Evolutionary conservation across 2,888 invertebrate genomes (phyloP).

Genomic region (Xylocampa areola): DNA sequence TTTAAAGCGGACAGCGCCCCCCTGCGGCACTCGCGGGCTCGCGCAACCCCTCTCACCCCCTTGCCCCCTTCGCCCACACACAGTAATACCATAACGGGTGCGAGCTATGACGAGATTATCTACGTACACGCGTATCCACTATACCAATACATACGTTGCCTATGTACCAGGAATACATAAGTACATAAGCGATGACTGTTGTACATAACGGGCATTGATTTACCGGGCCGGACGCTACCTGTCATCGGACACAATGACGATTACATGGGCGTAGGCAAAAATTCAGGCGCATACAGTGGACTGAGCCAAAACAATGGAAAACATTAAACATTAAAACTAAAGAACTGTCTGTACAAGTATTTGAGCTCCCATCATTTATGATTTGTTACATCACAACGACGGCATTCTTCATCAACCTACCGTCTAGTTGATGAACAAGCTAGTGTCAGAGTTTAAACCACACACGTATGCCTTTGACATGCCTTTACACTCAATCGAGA

Average conservation of each 20-base stretch:
- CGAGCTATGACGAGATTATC: slow-evolving; percentile 90
- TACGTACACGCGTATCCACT: slow-evolving; percentile 83
- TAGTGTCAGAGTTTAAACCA: no score
- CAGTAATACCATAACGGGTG: slow-evolving; percentile 90
- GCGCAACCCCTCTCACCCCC: slow-evolving; percentile 59
- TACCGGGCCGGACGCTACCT: slow-evolving; percentile 82
- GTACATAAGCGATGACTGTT: slow-evolving; percentile 83
- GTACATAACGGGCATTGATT: slow-evolving; percentile 83
- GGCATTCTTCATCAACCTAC: background rate
- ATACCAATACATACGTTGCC: slow-evolving; percentile 78
- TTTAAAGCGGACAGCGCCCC: slow-evolving; percentile 88
- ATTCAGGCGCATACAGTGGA: slow-evolving; percentile 55
- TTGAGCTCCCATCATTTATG: slow-evolving; percentile 32
- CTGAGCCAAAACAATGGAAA: slow-evolving; percentile 42
- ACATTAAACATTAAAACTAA: slow-evolving; percentile 38
- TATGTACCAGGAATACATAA: slow-evolving; percentile 82
- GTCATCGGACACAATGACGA: slow-evolving; percentile 82
- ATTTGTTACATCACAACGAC: slow-evolving; percentile 32
- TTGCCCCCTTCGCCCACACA: slow-evolving; percentile 75
- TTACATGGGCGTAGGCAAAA: slow-evolving; percentile 73
- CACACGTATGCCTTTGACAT: no score
- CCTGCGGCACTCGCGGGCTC: slow-evolving; percentile 80
- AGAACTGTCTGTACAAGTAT: slow-evolving; percentile 20
- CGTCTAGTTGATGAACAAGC: no score
- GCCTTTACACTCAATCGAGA: no score